Conservation (phyloP, 2,888 invertebrate species). For the Pycnomerus fuliginosus region DNA sequence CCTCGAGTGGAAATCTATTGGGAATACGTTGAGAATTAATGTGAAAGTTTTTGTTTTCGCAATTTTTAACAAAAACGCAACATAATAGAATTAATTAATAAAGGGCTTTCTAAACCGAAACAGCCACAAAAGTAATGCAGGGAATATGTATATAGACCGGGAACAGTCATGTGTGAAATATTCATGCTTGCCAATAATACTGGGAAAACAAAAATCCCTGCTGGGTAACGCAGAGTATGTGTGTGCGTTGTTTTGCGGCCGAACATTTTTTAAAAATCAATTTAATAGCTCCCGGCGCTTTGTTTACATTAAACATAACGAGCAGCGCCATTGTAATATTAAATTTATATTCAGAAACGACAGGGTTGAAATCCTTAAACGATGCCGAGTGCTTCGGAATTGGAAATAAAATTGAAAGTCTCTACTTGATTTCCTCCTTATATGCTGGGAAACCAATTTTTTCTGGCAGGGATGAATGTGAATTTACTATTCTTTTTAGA, state of each 20-base stretch:
- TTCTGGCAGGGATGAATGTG: too few relatives aligned
- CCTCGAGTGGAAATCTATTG: not conserved
- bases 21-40: slow-evolving; percentile 7
- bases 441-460: too few relatives aligned
- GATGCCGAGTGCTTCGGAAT: too few relatives aligned
- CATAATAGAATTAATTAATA: slow-evolving; percentile 13
- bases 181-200: slow-evolving; percentile 12
- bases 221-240: slow-evolving; percentile 17
- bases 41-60: slow-evolving; percentile 4
- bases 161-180: slow-evolving; percentile 16
- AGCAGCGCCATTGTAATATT: slow-evolving; percentile 24
- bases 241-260: slow-evolving; percentile 21
- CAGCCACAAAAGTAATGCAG: slow-evolving; percentile 17
- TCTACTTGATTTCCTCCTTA: too few relatives aligned
- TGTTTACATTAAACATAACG: slow-evolving; percentile 31
- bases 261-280: slow-evolving; percentile 27
- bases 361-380: slow-evolving; percentile 19
- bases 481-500: too few relatives aligned
- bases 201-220: slow-evolving; percentile 13
- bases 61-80: too few relatives aligned
- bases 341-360: slow-evolving; percentile 21
- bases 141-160: slow-evolving; percentile 16
- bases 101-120: slow-evolving; percentile 13
- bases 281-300: slow-evolving; percentile 28
- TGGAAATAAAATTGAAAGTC: too few relatives aligned